Conservation (phyloP, 2,888 invertebrate species). For the Yponomeuta plumbellus region DNA sequence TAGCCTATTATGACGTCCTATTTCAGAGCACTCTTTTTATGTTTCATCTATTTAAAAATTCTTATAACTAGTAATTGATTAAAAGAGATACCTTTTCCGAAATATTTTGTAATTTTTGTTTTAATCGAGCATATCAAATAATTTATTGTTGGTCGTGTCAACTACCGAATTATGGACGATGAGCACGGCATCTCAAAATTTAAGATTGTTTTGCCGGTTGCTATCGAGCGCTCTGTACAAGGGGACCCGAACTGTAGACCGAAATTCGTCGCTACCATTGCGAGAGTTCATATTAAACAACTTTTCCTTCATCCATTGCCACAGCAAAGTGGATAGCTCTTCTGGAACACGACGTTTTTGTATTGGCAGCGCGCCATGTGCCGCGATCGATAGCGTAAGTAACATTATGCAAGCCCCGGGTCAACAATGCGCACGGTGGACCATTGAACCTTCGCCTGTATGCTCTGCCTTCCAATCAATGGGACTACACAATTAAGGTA, state of each 20-base stretch:
- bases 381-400: conserved; percentile 60
- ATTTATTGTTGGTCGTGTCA: too few species aligned
- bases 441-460: conserved; percentile 1
- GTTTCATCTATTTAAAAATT: too few species aligned
- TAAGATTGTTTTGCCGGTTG: too few species aligned
- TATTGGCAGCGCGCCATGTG: conserved; percentile 67
- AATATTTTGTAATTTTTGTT: too few species aligned
- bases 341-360: conserved; percentile 29
- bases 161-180: too few species aligned
- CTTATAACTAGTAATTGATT: too few species aligned
- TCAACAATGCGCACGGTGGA: conserved; percentile 28
- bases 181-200: too few species aligned
- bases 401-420: conserved; percentile 55
- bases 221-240: background rate
- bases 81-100: too few species aligned
- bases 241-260: background rate
- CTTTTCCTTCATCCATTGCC: background rate
- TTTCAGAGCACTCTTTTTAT: too few species aligned
- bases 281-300: conserved; percentile 5
- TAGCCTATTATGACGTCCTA: too few species aligned
- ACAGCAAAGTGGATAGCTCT: conserved; percentile 5
- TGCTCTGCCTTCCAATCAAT: background rate
- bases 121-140: too few species aligned
- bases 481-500: background rate
- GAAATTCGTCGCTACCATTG: background rate